phyloP scores from a whole-genome alignment of 2,888 invertebrate species.

The Nebria brevicollis region DNA sequence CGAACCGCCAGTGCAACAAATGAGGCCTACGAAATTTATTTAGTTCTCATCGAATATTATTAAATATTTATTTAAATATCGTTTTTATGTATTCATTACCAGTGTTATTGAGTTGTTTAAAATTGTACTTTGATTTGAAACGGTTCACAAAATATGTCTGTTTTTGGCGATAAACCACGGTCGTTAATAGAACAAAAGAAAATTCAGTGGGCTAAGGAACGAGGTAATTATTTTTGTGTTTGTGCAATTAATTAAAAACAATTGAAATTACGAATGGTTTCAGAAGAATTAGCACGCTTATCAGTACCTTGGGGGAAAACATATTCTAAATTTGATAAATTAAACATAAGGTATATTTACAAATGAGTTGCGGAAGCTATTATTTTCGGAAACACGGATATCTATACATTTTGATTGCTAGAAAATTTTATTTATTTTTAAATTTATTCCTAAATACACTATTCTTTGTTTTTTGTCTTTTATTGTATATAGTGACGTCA shows the following conservation, averaged over 20 bases:
- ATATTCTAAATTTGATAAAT: constrained; percentile 41
- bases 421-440: too few relatives aligned
- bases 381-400: too few relatives aligned
- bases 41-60: neutral
- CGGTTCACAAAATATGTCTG: constrained; percentile 54
- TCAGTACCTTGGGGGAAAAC: constrained; percentile 77
- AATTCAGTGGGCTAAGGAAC: constrained; percentile 92
- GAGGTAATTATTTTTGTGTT: constrained; percentile 70
- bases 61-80: constrained; percentile 10
- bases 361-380: too few relatives aligned
- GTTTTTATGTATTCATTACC: constrained; percentile 25
- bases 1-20: constrained; percentile 37
- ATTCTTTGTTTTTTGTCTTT: too few relatives aligned
- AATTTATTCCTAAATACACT: too few relatives aligned
- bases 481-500: too few relatives aligned
- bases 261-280: constrained; percentile 54
- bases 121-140: constrained; percentile 17
- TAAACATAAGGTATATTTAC: constrained; percentile 54
- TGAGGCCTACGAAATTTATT: constrained; percentile 34
- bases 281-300: constrained; percentile 85
- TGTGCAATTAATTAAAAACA: neutral
- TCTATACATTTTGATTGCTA: too few relatives aligned
- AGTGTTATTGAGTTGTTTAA: constrained; percentile 10
- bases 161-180: constrained; percentile 54
- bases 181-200: constrained; percentile 88